phyloP scores from a whole-genome alignment of 35 echinoderm and acorn worm genomes.

The Lytechinus pictus region DNA sequence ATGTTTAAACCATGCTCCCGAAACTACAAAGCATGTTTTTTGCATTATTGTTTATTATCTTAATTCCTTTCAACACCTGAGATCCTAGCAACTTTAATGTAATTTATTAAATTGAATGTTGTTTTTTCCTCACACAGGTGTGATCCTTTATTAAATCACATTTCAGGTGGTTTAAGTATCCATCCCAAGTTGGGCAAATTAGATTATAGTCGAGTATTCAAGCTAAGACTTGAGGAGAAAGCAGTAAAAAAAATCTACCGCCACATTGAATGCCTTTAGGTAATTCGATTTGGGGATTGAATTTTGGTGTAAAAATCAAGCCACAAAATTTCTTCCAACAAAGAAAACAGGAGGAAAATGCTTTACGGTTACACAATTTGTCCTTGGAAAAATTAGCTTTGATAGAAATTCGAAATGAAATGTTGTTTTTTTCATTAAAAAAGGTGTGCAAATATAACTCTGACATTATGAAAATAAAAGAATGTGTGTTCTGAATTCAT shows the following conservation, averaged over 20 bases:
- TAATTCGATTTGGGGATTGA: slow-evolving; percentile 19
- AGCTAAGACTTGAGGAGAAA: neutral
- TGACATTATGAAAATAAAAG: neutral
- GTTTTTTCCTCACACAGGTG: neutral
- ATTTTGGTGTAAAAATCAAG: neutral
- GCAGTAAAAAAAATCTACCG: neutral
- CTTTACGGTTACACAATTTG: neutral
- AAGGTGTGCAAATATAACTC: neutral
- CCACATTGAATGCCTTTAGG: neutral
- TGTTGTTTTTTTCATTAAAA: no score
- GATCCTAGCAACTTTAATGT: neutral
- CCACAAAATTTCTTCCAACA: neutral
- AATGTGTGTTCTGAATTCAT: no score
- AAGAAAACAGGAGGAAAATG: neutral
- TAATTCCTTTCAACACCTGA: neutral
- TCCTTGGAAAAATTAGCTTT: neutral
- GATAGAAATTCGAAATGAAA: no score
- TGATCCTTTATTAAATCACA: neutral
- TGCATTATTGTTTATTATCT: neutral
- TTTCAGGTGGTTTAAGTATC: neutral
- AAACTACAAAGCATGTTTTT: neutral
- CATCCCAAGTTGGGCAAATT: neutral
- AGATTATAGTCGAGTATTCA: neutral
- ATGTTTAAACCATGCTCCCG: neutral
- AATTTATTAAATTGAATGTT: neutral